A percentile compares a stretch with the other conserved stretches of the same genome.
Conservation (phyloP, 2,888 invertebrate genomes). For the Pammene aurita region DNA sequence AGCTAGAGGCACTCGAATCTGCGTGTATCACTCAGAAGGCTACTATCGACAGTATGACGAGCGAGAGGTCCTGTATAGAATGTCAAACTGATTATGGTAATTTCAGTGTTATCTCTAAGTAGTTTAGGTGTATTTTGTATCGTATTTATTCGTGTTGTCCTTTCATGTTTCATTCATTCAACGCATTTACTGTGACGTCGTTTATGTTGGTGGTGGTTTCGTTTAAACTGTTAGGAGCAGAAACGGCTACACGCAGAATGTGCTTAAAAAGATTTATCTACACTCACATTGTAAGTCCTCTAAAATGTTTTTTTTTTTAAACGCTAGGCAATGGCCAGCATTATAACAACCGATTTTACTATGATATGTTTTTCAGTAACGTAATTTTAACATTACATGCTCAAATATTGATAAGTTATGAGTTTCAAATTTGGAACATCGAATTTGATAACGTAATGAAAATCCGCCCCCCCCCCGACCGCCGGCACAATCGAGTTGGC, state of each 20-base stretch:
- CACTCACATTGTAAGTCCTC: too few relatives aligned
- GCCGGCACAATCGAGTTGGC: too few relatives aligned
- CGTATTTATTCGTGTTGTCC: constrained; percentile 35
- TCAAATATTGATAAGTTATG: too few relatives aligned
- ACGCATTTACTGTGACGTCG: constrained; percentile 21
- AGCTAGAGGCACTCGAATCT: constrained; percentile 57
- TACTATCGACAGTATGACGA: constrained; percentile 52
- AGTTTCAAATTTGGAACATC: too few relatives aligned
- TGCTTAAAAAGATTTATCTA: too few relatives aligned
- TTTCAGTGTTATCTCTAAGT: constrained; percentile 45
- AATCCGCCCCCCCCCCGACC: too few relatives aligned
- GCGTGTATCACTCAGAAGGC: constrained; percentile 58
- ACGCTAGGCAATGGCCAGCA: too few relatives aligned
- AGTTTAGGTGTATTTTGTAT: constrained; percentile 46
- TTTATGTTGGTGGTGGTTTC: constrained; percentile 42
- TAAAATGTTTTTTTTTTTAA: too few relatives aligned
- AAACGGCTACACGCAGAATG: background rate
- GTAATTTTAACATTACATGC: too few relatives aligned
- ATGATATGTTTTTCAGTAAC: too few relatives aligned
- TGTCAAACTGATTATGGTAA: constrained; percentile 62
- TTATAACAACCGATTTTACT: too few relatives aligned
- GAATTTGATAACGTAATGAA: too few relatives aligned
- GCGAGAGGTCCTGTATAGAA: constrained; percentile 52
- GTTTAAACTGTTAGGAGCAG: background rate
- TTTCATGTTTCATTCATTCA: constrained; percentile 26